A percentile compares a stretch with the other conserved stretches of the same genome.
Evolutionary conservation across 1,140 invertebrate species (phyloP).

Genomic region (Diprion similis): DNA sequence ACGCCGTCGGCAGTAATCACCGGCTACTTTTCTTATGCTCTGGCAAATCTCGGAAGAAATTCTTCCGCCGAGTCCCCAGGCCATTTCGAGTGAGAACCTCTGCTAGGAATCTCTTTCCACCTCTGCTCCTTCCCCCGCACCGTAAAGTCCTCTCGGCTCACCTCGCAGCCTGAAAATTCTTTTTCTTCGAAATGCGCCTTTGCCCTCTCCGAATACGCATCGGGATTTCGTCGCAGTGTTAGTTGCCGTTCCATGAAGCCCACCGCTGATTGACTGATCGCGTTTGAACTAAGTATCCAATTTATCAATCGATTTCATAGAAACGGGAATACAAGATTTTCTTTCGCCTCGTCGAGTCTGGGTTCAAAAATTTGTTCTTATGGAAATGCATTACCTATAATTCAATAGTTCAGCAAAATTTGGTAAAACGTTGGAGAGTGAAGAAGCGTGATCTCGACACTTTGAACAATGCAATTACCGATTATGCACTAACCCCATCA

Average conservation of each 20-base stretch:
- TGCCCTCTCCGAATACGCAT: conserved; percentile 20
- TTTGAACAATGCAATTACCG: not conserved
- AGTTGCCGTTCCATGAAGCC: conserved; percentile 3
- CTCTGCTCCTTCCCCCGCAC: conserved; percentile 18
- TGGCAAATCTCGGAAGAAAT: too few species aligned
- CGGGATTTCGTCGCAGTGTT: conserved; percentile 24
- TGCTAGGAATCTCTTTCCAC: conserved; percentile 28
- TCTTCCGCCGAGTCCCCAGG: too few species aligned
- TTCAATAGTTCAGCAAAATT: not conserved
- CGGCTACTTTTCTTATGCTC: too few species aligned
- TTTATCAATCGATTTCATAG: not conserved
- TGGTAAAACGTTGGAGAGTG: not conserved
- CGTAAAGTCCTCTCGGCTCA: not conserved
- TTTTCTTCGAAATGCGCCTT: conserved; percentile 34
- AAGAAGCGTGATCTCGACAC: too few species aligned
- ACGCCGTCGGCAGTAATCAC: too few species aligned
- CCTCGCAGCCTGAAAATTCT: conserved; percentile 32
- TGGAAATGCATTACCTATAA: conserved; percentile 26
- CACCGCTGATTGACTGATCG: not conserved
- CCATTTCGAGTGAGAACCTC: conserved; percentile 25
- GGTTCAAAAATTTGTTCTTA: conserved; percentile 14
- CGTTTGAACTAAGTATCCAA: not conserved
- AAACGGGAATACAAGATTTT: conserved; percentile 8
- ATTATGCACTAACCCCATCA: too few species aligned
- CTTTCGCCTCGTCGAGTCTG: too few species aligned